Percentiles rank a stretch among this genome's conserved stretches.
phyloP scores from a whole-genome alignment of 2,888 invertebrate species.

The Coelinius sp. region DNA sequence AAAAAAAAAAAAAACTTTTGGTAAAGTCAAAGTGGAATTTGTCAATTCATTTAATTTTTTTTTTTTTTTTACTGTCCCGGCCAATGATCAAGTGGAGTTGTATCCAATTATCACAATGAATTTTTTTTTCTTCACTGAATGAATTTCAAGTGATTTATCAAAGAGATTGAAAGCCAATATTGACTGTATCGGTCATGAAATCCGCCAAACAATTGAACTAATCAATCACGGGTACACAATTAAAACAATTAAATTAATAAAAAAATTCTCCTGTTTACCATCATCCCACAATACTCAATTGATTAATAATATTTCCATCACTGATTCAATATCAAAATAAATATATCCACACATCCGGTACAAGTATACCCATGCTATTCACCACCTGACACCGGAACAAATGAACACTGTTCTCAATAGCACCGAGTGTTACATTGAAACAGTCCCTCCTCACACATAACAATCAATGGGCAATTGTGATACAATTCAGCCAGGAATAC shows the following conservation, averaged over 20 bases:
- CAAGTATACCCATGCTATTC: neutral
- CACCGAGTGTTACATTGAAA: neutral
- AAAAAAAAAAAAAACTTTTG: too few relatives aligned
- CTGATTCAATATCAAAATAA: neutral
- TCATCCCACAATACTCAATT: neutral
- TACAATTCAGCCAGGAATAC: neutral
- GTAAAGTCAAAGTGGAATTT: neutral
- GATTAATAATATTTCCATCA: neutral
- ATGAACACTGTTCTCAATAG: neutral
- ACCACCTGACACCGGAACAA: slow-evolving; percentile 6
- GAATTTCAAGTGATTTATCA: neutral
- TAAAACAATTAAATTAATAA: neutral
- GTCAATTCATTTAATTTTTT: slow-evolving; percentile 16
- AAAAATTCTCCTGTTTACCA: neutral
- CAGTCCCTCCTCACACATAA: neutral
- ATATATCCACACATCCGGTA: neutral
- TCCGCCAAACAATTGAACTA: neutral
- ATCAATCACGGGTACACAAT: too few relatives aligned
- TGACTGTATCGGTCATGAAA: neutral
- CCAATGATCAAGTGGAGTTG: neutral
- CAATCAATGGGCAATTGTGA: neutral
- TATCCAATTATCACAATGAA: neutral
- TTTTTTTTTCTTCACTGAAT: slow-evolving; percentile 8
- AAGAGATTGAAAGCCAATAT: neutral
- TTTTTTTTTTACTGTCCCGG: neutral